phyloP scores from a whole-genome alignment of 2,113 vertebrate genomes.

The Nipponia nippon region DNA sequence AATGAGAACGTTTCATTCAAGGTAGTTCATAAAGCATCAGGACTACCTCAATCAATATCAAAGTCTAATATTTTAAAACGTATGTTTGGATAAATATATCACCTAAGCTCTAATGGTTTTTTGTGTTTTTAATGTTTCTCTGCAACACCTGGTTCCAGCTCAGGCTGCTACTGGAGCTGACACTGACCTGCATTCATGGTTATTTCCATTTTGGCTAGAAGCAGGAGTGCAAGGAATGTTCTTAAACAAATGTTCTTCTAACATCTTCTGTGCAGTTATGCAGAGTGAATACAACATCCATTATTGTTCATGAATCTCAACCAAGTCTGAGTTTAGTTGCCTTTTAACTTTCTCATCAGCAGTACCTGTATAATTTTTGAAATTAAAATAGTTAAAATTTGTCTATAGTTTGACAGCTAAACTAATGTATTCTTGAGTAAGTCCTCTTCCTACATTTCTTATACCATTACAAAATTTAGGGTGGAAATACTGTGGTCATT shows the following conservation, averaged over 20 bases:
- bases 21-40: background rate
- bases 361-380: background rate
- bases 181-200: background rate
- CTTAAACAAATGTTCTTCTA: background rate
- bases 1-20: background rate
- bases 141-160: background rate
- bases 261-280: background rate
- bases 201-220: slow-evolving; percentile 1
- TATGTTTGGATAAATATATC: background rate
- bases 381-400: background rate
- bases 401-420: background rate
- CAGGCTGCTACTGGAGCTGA: background rate
- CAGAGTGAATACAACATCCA: background rate
- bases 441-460: slow-evolving; percentile 31
- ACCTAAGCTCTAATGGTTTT: background rate
- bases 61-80: background rate
- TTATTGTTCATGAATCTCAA: background rate
- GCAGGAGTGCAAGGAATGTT: background rate
- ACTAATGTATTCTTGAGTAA: background rate
- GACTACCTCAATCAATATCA: background rate
- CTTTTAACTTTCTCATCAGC: background rate
- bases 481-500: slow-evolving; percentile 52
- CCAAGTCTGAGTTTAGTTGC: background rate
- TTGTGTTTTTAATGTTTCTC: background rate
- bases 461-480: slow-evolving; percentile 31